These are phyloP conservation scores for Tupaia chinensis DNA, from an alignment of 2,113 vertebrate genomes.

Conservation along the genomic window DNA sequence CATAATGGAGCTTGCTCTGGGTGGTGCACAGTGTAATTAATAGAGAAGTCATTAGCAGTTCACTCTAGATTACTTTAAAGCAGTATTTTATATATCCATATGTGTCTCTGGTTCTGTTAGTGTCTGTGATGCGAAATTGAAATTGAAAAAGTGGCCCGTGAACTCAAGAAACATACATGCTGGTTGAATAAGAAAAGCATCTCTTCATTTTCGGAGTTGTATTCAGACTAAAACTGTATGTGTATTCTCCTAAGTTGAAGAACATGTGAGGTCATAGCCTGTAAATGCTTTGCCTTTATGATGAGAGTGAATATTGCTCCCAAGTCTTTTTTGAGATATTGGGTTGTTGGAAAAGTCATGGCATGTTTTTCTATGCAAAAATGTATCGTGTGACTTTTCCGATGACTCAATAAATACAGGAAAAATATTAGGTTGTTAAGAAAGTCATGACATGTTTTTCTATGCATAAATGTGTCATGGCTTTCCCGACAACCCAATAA, in stretches of 20 bases:
- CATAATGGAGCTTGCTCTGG: not conserved
- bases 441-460: too few species aligned
- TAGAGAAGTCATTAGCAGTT: not conserved
- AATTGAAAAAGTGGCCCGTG: not conserved
- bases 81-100: not conserved
- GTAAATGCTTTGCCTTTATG: not conserved
- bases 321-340: not conserved
- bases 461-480: too few species aligned
- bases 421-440: too few species aligned
- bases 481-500: too few species aligned
- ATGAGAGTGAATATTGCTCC: not conserved
- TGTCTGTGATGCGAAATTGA: not conserved
- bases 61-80: not conserved
- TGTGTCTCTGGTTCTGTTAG: not conserved
- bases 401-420: too few species aligned
- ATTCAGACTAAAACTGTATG: not conserved
- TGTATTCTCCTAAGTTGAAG: not conserved
- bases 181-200: not conserved
- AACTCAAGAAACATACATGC: not conserved
- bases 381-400: too few species aligned
- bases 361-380: too few species aligned
- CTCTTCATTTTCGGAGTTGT: not conserved
- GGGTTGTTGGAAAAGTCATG: too few species aligned
- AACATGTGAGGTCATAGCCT: not conserved
- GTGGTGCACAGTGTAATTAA: not conserved